Conservation (phyloP, 1,140 invertebrate genomes). For the Mycetomoellerius zeteki region DNA sequence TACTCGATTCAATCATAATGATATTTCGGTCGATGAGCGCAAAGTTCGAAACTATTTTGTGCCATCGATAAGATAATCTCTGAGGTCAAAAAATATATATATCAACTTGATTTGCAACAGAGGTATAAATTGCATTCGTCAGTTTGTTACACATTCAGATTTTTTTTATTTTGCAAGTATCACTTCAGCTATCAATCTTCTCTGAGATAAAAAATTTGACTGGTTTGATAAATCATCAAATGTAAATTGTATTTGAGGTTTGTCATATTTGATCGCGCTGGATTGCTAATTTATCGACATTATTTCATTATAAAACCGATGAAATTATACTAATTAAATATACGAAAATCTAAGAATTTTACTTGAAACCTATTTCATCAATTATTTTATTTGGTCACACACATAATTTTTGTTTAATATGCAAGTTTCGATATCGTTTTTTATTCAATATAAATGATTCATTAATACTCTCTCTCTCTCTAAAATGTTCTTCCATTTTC, state of each 20-base stretch:
- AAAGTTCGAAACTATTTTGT: neutral
- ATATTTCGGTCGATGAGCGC: neutral
- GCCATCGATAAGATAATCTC: neutral
- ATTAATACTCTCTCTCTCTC: neutral
- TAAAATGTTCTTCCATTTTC: neutral
- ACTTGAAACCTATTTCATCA: neutral
- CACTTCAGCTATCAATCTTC: neutral
- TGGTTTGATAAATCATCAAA: neutral
- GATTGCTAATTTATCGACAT: neutral
- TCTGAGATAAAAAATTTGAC: too few relatives aligned
- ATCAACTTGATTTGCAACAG: neutral
- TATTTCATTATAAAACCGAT: neutral
- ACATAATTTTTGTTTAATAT: neutral
- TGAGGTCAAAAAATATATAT: neutral
- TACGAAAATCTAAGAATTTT: neutral
- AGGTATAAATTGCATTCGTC: conserved; percentile 8
- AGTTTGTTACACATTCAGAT: neutral
- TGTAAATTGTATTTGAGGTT: neutral
- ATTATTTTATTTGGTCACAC: neutral
- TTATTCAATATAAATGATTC: neutral
- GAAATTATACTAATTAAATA: neutral
- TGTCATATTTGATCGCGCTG: neutral
- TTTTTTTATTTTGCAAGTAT: conserved; percentile 2
- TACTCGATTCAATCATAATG: neutral
- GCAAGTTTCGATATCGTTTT: neutral